phyloP scores from a whole-genome alignment of 2,797 vertebrate genomes.

The Erpetoichthys calabaricus region DNA sequence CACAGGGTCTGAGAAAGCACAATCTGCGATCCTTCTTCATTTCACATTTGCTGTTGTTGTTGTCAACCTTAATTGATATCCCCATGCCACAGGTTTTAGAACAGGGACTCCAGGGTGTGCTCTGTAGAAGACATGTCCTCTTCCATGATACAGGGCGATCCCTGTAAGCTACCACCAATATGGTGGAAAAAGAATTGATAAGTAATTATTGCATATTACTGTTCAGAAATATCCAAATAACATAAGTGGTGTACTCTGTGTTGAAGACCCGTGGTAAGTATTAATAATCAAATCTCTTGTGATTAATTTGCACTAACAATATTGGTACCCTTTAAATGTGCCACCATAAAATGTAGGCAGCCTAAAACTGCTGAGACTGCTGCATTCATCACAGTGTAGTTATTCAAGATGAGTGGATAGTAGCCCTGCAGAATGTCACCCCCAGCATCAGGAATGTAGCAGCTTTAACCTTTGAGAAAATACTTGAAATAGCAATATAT shows the following conservation, averaged over 20 bases:
- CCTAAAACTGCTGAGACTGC: too few species aligned
- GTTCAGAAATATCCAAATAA: too few species aligned
- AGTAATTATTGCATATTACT: background rate
- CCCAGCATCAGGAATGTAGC: constrained; percentile 11
- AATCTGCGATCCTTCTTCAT: constrained; percentile 77
- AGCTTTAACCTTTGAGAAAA: too few species aligned
- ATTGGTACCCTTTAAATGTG: too few species aligned
- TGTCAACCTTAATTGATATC: constrained; percentile 77
- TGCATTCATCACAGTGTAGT: too few species aligned
- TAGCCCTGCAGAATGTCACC: background rate
- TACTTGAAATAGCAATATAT: too few species aligned
- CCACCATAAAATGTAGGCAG: too few species aligned
- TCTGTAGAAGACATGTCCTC: constrained; percentile 82
- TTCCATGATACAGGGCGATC: constrained; percentile 77
- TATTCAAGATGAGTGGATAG: too few species aligned
- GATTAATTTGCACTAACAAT: too few species aligned
- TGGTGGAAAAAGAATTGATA: constrained; percentile 32
- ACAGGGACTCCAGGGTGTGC: constrained; percentile 81
- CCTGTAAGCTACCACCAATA: constrained; percentile 77
- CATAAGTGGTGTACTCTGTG: too few species aligned
- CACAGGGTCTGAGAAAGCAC: constrained; percentile 76
- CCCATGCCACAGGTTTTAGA: constrained; percentile 81
- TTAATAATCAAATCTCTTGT: too few species aligned
- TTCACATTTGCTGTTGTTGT: constrained; percentile 77
- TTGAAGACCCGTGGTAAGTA: too few species aligned